Conservation (phyloP, 2,888 invertebrate species). For the Parapristionchus giblindavisi region DNA sequence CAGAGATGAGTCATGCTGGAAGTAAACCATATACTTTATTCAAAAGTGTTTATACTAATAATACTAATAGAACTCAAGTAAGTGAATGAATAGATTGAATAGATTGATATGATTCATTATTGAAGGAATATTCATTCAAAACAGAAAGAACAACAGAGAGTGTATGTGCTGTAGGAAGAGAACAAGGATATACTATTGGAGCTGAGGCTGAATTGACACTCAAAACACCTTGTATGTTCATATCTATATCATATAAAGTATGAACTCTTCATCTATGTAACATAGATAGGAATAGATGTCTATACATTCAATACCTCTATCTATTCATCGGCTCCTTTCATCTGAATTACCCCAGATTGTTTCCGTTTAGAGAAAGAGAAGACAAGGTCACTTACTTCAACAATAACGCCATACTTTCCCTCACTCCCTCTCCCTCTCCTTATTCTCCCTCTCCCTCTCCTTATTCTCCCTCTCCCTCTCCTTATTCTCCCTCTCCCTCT, state of each 20-base stretch:
- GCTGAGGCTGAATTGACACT: constrained; percentile 72
- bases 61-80: constrained; percentile 57
- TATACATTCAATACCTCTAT: not conserved
- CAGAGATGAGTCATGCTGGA: constrained; percentile 61
- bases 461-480: not conserved
- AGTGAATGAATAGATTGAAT: not conserved
- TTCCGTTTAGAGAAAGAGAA: constrained; percentile 28
- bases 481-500: constrained; percentile 11
- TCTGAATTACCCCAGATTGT: constrained; percentile 26
- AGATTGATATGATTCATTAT: not conserved
- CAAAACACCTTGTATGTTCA: constrained; percentile 71
- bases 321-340: not conserved
- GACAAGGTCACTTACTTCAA: constrained; percentile 1
- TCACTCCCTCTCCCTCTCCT: not conserved
- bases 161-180: constrained; percentile 63
- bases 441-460: constrained; percentile 11
- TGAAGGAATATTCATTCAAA: constrained; percentile 70
- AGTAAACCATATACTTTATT: constrained; percentile 69
- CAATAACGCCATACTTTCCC: not conserved
- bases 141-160: constrained; percentile 69
- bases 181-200: constrained; percentile 70
- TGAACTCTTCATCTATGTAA: not conserved
- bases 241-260: not conserved
- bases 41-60: constrained; percentile 70
- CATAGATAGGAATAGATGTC: not conserved